Evolutionary conservation across 2,888 invertebrate genomes (phyloP).

Genomic region (Calliopum simillimum): DNA sequence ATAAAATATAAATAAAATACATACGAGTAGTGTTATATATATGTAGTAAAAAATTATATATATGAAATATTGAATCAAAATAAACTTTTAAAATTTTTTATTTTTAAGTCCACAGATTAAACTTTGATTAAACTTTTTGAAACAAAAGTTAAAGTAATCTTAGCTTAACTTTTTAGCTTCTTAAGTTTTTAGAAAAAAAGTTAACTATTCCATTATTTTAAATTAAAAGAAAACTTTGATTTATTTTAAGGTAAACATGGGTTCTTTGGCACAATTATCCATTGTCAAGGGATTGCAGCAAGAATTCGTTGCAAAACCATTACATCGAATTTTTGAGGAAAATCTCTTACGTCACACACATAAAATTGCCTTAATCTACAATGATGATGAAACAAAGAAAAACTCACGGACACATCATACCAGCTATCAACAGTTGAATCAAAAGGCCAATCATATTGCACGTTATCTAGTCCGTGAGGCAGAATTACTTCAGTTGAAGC

Average conservation of each 20-base stretch:
- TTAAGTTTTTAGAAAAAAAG: too few relatives aligned
- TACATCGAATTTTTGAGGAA: conserved; percentile 72
- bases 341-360: conserved; percentile 70
- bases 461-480: conserved; percentile 61
- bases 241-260: conserved; percentile 71
- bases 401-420: conserved; percentile 51
- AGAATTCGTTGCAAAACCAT: conserved; percentile 69
- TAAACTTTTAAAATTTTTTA: too few relatives aligned
- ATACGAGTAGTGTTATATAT: too few relatives aligned
- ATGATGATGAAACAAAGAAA: conserved; percentile 43
- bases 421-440: conserved; percentile 68
- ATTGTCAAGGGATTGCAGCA: conserved; percentile 75
- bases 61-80: too few relatives aligned
- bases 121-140: too few relatives aligned
- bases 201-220: too few relatives aligned
- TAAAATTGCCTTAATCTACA: conserved; percentile 74
- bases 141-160: too few relatives aligned
- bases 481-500: conserved; percentile 54
- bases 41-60: too few relatives aligned
- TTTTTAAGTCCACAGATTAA: too few relatives aligned
- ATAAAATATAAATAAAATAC: too few relatives aligned
- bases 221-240: too few relatives aligned
- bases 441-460: conserved; percentile 68
- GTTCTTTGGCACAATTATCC: conserved; percentile 80
- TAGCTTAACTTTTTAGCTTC: too few relatives aligned